Base-by-base conservation (phyloP, 2,113 vertebrate species). In the Nothocercus julius region DNA sequence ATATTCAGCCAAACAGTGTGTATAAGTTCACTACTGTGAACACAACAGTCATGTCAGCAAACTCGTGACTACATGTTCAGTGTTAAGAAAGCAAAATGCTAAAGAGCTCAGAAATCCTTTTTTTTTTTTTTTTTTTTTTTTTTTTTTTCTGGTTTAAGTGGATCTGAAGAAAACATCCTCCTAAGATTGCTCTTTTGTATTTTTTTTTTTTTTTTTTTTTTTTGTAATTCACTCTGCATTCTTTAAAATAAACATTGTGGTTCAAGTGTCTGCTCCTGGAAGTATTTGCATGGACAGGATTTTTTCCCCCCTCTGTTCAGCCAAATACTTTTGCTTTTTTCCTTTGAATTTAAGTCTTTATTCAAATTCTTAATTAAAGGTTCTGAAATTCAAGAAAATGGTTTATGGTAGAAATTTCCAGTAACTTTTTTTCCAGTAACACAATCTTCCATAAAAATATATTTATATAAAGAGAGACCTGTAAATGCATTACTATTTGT, bases 191-290 rank as follows among this genome's bases (percentile, higher is more conserved):
- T n/a, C n/a, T n/a, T n/a, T n/a, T n/a, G n/a, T n/a, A n/a, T 14
- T 44, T 45, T 45, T 45, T 36, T 36, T 36, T 36, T 36, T 36
- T 36, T 36, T 36, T 22, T 49, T 49, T 49, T 49, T 21, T 97
- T 87, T 77, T 61, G n/a, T 70, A 6, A 27, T 84, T 96, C 59
- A 58, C 73, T 96, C 64, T 95, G 14, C 70, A 84, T 96, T 92
- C 90, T 74, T 95, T 96, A 95, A 97, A 97, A 97, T 95, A 97
- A 97, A 96, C 75, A 94, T 45, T 95, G 96, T 90, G 94, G 96
- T 97, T 82, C 79, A 69, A 85, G 20, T 88, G 92, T 75, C 86
- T 92, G 77, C 38, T 88, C 45, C 92, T 92, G 85, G 82, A 73
- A 96, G 67, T 95, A 82, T 91, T 93, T 91, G 53, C 8, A 4